Conservation (phyloP, 2,888 invertebrate species). For the Theretra japonica region DNA sequence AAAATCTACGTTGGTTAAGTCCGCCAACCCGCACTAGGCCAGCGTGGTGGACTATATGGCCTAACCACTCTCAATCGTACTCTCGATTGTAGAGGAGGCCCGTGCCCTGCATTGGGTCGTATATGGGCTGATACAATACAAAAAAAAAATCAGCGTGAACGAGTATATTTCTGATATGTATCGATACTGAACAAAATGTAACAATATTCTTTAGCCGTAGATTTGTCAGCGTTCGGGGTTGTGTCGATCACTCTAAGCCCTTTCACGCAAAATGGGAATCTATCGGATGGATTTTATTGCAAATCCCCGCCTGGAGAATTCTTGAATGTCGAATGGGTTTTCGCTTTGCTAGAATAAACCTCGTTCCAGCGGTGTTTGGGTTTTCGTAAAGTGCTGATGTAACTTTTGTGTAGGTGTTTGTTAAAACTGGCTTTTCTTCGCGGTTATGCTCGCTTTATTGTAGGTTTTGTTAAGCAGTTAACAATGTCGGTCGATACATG, state of each 20-base stretch:
- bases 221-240: conserved; percentile 31
- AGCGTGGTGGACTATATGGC: no score
- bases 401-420: background rate
- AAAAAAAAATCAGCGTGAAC: background rate
- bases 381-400: background rate
- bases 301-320: conserved; percentile 28
- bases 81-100: no score
- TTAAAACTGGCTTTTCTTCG: no score
- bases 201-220: background rate
- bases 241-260: conserved; percentile 36
- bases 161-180: background rate
- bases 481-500: no score
- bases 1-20: no score
- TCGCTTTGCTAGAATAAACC: conserved; percentile 3
- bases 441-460: no score
- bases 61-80: no score
- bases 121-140: no score
- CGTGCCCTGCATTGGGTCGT: no score
- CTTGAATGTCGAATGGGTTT: background rate
- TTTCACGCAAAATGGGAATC: conserved; percentile 31
- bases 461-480: no score
- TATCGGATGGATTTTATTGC: conserved; percentile 34
- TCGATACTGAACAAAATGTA: background rate
- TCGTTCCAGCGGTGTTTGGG: background rate
- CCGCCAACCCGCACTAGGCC: no score